A percentile compares a stretch with the other conserved stretches of the same genome.
Conservation (phyloP, 2,888 invertebrate genomes). For the Cerceris ruficornis region DNA sequence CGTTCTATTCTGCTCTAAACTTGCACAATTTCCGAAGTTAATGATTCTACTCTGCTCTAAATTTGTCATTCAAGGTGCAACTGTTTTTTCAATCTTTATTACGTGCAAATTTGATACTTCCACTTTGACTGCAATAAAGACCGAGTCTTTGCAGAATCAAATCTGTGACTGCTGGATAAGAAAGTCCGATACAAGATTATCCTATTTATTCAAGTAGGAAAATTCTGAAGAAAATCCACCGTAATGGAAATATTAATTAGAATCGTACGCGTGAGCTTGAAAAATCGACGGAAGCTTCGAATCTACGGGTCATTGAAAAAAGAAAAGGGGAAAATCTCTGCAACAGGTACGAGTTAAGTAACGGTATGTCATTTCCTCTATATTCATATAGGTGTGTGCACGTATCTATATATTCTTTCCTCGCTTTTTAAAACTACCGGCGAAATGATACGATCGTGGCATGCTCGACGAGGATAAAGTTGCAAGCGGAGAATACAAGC, state of each 20-base stretch:
- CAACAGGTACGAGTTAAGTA: constrained; percentile 5
- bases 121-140: too few species aligned
- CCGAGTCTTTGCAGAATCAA: too few species aligned
- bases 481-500: constrained; percentile 16
- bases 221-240: too few species aligned
- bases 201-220: too few species aligned
- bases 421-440: background rate
- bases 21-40: background rate
- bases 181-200: too few species aligned
- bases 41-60: background rate
- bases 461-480: constrained; percentile 19
- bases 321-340: constrained; percentile 11
- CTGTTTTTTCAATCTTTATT: too few species aligned
- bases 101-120: too few species aligned
- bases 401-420: background rate
- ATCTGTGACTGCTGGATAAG: too few species aligned
- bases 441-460: constrained; percentile 6
- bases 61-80: too few species aligned
- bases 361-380: constrained; percentile 10
- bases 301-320: constrained; percentile 5
- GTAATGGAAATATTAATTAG: too few species aligned
- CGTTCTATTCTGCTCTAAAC: too few species aligned
- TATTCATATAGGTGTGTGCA: background rate
- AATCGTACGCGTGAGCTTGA: background rate
- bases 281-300: background rate